These are phyloP conservation scores for Phocoena sinus DNA, from an alignment of 2,113 vertebrate species.

Conservation along the genomic window DNA sequence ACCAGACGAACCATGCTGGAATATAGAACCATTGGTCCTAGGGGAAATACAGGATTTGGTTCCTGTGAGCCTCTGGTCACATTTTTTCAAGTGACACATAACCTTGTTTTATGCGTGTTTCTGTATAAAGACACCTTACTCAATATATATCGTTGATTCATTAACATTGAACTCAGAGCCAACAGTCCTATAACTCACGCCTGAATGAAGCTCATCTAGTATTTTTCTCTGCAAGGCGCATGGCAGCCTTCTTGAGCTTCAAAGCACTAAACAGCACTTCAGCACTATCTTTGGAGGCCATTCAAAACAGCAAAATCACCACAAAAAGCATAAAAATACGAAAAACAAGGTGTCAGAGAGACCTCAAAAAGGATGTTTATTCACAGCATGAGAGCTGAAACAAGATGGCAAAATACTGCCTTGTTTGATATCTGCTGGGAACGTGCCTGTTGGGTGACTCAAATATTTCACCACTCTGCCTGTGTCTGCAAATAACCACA, in stretches of 20 bases:
- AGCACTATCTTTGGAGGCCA: neutral
- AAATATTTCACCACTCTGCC: neutral
- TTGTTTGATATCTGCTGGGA: neutral
- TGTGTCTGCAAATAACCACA: neutral
- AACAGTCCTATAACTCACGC: neutral
- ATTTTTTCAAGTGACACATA: neutral
- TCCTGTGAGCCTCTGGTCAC: neutral
- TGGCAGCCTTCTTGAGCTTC: neutral
- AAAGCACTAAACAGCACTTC: neutral
- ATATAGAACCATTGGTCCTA: neutral
- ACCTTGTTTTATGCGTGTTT: neutral
- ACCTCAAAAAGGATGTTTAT: neutral
- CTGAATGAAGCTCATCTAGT: neutral
- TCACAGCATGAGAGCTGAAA: neutral
- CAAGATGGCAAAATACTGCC: neutral
- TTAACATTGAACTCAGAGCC: neutral
- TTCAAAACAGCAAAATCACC: neutral
- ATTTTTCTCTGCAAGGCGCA: neutral
- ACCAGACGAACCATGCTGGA: neutral
- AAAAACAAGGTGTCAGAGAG: neutral
- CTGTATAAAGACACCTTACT: neutral
- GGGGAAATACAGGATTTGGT: neutral
- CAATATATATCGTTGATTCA: neutral
- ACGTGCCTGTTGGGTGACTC: neutral
- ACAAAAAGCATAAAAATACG: neutral